Evolutionary conservation across 2,888 invertebrate species (phyloP), one percentile per base, ranked within the genome.

Genomic region (Pegoplata infirma): DNA sequence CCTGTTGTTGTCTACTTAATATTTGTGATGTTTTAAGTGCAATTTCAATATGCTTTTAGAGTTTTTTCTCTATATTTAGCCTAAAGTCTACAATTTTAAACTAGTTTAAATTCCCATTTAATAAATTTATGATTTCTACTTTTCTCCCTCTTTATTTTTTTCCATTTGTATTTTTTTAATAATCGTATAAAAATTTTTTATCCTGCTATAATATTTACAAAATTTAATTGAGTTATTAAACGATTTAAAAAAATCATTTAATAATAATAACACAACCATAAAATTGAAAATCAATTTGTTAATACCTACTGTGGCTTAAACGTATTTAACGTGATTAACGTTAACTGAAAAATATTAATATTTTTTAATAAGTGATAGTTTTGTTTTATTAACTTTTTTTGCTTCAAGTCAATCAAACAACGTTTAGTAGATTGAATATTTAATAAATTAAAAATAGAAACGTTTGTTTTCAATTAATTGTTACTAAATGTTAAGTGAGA

Each of bases 171-270:
- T n/a, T n/a, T 40, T 40, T 40, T 0, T 36, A 3, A 36, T 8
- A 40, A n/a, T 40, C 36, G 5, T 4, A 40, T 5, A 40, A n/a
- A n/a, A n/a, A 14, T n/a, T 40, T n/a, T 40, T 40, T 53, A 44
- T 55, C 16, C 12, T 8, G 53, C 21, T 28, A 3, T n/a, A 44
- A 49, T 49, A 40, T 64, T 56, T 3, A 1, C n/a, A n/a, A 23
- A 40, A 55, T 36, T 53, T 67, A 74, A 74, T 67, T 61, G 47
- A 67, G 67, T 74, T 55, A 74, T 74, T 67, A 67, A 74, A 74
- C 21, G 58, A 17, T 53, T 46, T 28, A 14, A 32, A 36, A 46
- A 44, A 67, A 67, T 44, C 53, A 19, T 61, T 67, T 74, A 74
- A 64, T 67, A 59, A 51, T 40, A 49, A 51, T 53, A 53, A 53